Percentiles rank a stretch among this genome's conserved stretches.
Conservation (phyloP, 2,113 vertebrate species). For the Gracilinanus agilis region DNA sequence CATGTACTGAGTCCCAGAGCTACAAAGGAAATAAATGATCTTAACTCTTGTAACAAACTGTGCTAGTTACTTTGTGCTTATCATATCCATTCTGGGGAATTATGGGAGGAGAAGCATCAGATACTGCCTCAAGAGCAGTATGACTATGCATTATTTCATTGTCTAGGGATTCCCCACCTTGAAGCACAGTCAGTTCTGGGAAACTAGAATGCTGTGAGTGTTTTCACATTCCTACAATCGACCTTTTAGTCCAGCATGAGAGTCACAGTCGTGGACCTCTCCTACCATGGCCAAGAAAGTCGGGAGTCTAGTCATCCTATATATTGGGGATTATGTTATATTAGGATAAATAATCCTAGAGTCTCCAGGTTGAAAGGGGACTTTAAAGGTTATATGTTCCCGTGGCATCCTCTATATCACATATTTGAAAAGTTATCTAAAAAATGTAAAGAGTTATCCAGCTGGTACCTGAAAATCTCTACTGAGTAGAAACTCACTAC, state of each 20-base stretch:
- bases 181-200: neutral
- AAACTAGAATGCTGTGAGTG: neutral
- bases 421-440: neutral
- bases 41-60: constrained; percentile 18
- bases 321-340: neutral
- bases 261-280: neutral
- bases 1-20: constrained; percentile 87
- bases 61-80: constrained; percentile 41
- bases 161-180: neutral
- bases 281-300: neutral
- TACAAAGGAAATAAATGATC: constrained; percentile 71
- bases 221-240: neutral
- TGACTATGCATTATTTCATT: neutral
- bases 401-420: neutral
- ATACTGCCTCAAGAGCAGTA: neutral
- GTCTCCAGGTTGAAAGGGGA: neutral
- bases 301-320: neutral
- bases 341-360: neutral
- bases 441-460: neutral
- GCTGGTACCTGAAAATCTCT: neutral
- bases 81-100: constrained; percentile 39
- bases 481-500: neutral
- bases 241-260: neutral
- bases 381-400: neutral
- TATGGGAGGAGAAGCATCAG: neutral